phyloP scores from a whole-genome alignment of 2,888 invertebrate genomes.

The Abscondita cerata region DNA sequence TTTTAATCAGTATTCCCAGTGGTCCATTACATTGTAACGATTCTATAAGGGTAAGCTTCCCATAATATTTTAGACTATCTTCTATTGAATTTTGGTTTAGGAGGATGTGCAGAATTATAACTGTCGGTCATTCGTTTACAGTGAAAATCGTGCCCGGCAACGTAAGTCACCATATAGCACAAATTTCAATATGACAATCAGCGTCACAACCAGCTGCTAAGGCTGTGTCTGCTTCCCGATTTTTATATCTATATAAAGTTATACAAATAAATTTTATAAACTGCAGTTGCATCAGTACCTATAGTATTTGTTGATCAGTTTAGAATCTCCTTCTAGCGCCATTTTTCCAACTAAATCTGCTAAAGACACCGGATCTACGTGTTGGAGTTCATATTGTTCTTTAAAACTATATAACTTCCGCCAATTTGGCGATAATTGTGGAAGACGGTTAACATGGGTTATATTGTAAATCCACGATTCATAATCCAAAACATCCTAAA shows the following conservation, averaged over 20 bases:
- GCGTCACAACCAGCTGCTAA: constrained; percentile 36
- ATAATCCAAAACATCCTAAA: constrained; percentile 66
- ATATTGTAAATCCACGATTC: constrained; percentile 79
- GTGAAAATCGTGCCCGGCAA: background rate
- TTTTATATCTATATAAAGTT: constrained; percentile 7
- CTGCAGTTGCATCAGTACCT: background rate
- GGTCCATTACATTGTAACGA: too few species aligned
- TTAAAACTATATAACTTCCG: constrained; percentile 75
- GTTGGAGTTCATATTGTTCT: constrained; percentile 63
- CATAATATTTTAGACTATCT: too few species aligned
- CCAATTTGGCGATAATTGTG: constrained; percentile 69
- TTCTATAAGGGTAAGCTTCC: too few species aligned
- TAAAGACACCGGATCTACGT: constrained; percentile 56
- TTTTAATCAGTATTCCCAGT: too few species aligned
- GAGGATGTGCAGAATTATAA: background rate
- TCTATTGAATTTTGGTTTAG: too few species aligned
- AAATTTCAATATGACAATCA: constrained; percentile 45
- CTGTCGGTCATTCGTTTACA: background rate
- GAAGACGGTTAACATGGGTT: constrained; percentile 70
- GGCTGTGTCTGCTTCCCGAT: constrained; percentile 32
- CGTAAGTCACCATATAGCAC: constrained; percentile 61
- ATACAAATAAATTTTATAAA: background rate
- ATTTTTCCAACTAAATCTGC: constrained; percentile 53
- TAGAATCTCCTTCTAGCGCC: constrained; percentile 52
- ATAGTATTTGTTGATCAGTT: constrained; percentile 38